These are phyloP conservation scores for Tragelaphus strepsiceros DNA, from an alignment of 2,113 vertebrate genomes.

Conservation along the genomic window DNA sequence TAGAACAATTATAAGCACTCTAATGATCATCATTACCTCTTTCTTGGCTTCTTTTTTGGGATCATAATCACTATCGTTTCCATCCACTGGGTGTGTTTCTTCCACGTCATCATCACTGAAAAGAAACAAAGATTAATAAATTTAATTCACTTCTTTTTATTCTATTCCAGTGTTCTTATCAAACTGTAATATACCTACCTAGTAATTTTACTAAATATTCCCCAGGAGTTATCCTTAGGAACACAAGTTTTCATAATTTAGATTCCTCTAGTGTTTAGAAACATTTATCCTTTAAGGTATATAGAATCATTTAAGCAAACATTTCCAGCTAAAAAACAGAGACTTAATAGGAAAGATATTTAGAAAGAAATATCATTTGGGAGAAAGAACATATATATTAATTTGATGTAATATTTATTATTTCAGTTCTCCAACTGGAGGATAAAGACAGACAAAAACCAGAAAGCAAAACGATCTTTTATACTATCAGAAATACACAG, in stretches of 20 bases:
- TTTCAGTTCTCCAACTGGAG: background rate
- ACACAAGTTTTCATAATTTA: background rate
- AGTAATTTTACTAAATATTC: background rate
- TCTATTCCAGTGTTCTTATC: background rate
- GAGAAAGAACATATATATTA: slow-evolving; percentile 19
- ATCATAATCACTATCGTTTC: slow-evolving; percentile 97
- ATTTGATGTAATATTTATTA: background rate
- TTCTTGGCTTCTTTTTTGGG: slow-evolving; percentile 97
- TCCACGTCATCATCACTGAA: slow-evolving; percentile 94
- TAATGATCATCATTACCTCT: slow-evolving; percentile 85
- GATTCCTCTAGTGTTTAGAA: background rate
- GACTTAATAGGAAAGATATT: background rate
- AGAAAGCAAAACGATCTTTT: background rate
- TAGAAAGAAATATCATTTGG: slow-evolving; percentile 9
- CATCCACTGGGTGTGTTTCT: slow-evolving; percentile 91
- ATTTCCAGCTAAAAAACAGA: slow-evolving; percentile 17
- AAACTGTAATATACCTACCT: background rate
- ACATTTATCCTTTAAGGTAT: background rate
- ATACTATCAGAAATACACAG: background rate
- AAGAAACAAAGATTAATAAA: slow-evolving; percentile 68
- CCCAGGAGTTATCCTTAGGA: background rate
- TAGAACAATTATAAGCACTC: background rate
- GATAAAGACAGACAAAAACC: background rate
- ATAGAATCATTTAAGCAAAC: background rate
- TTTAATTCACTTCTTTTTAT: slow-evolving; percentile 2